Base-by-base conservation (phyloP, 2,113 vertebrate species). In the Ageneiosus marmoratus region DNA sequence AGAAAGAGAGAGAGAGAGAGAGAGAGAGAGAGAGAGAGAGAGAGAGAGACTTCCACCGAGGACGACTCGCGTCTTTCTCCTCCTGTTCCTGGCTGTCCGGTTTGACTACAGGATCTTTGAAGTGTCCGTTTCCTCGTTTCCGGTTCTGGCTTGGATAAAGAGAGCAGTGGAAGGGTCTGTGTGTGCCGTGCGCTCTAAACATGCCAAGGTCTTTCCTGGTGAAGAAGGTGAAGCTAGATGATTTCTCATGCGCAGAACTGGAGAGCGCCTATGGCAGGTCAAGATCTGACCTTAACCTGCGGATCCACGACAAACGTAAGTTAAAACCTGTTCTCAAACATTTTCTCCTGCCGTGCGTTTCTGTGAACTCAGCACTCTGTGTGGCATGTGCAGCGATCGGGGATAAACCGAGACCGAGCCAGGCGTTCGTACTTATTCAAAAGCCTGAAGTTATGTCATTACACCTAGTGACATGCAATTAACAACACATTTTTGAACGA, bases 171-270 rank as follows among this genome's bases (percentile, higher is more conserved):
- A 88, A 85, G 85, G 80, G 79, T 80, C 29, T 82, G 88, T 89
- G 79, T 63, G 83, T 53, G 83, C 87, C 86, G 90, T 88, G 88
- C 91, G 93, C 87, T 91, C 92, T 91, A 94, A 95, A 88, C 93
- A 98, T 98, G 97, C 97, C 97, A 93, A 97, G 97, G 92, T 98
- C 97, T 89, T 98, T 98, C 92, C 93, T 98, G 94, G 97, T 98
- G 86, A 98, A 98, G 93, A 98, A 98, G 95, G 96, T 97, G 92
- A 97, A 98, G 93, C 91, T 97, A 82, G 97, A 97, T 94, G 96
- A 96, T 89, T 97, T 97, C 92, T 94, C 95, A 86, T 95, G 94
- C 32, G 90, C 95, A 67, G 96, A 96, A 88, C 86, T 96, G 85
- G 96, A 96, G 87, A 94, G 91, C 90, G 93, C 92, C 72, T 97